Conservation (phyloP, 1,140 invertebrate species). For the Adelges cooleyi region DNA sequence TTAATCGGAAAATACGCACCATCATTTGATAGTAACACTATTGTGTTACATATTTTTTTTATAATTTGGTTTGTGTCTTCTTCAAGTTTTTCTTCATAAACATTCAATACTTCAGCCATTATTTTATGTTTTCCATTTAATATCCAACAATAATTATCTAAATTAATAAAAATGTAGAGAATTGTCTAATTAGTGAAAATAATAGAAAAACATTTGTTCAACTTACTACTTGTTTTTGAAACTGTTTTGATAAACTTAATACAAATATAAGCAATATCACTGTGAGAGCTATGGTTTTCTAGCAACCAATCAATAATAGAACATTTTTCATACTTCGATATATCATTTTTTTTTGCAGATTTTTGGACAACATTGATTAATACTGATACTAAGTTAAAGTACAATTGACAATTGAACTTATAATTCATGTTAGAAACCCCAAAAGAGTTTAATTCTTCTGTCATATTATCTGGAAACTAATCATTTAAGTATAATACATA, state of each 20-base stretch:
- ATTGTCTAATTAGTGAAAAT: too few species aligned
- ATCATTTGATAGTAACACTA: slow-evolving; percentile 10
- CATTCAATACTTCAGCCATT: not conserved
- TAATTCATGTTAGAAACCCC: not conserved
- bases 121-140: slow-evolving; percentile 7
- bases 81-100: slow-evolving; percentile 14
- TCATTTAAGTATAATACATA: too few species aligned
- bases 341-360: not conserved
- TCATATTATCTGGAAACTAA: slow-evolving; percentile 11
- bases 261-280: not conserved
- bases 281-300: not conserved
- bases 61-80: not conserved
- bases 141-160: slow-evolving; percentile 15
- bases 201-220: not conserved
- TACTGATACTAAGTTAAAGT: not conserved
- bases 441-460: not conserved
- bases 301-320: slow-evolving; percentile 6
- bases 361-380: slow-evolving; percentile 12
- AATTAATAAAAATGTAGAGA: not conserved
- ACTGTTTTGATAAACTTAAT: slow-evolving; percentile 17
- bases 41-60: slow-evolving; percentile 10
- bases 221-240: slow-evolving; percentile 13
- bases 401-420: not conserved
- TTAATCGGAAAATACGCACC: too few species aligned
- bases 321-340: slow-evolving; percentile 15